These are phyloP conservation scores for Sialia sialis DNA, from an alignment of 2,113 vertebrate genomes.

Conservation along the genomic window DNA sequence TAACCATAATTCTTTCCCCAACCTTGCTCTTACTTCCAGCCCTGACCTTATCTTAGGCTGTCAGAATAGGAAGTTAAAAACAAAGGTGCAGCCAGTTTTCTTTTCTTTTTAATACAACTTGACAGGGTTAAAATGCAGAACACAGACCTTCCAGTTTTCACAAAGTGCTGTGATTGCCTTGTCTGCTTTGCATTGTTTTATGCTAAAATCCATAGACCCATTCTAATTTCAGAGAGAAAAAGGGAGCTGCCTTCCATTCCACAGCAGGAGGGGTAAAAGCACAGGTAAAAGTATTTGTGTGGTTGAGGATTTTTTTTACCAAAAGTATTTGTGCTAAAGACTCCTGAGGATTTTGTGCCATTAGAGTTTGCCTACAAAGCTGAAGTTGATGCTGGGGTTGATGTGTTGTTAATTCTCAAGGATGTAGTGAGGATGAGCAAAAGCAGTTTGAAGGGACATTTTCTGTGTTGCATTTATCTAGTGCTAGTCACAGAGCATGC, in stretches of 20 bases:
- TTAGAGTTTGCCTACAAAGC: background rate
- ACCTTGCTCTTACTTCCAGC: background rate
- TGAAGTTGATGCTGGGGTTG: background rate
- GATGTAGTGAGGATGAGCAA: rapidly evolving
- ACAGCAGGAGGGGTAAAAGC: background rate
- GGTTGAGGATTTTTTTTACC: background rate
- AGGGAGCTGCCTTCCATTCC: background rate
- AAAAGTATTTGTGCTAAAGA: background rate
- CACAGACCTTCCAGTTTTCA: background rate
- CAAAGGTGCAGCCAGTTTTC: background rate
- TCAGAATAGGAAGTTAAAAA: background rate
- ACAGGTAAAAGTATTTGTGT: background rate
- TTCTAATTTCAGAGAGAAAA: background rate
- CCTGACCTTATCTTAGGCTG: background rate
- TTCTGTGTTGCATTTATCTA: background rate
- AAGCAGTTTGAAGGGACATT: background rate
- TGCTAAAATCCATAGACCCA: background rate
- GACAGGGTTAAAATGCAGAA: background rate
- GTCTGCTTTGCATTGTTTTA: background rate
- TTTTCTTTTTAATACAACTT: background rate
- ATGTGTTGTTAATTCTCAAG: background rate
- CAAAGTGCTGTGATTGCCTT: background rate
- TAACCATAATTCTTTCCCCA: background rate
- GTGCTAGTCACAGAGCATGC: background rate
- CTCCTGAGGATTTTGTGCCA: background rate